Conservation (phyloP, 1,140 invertebrate species). For the Leptonema lineaticorne region DNA sequence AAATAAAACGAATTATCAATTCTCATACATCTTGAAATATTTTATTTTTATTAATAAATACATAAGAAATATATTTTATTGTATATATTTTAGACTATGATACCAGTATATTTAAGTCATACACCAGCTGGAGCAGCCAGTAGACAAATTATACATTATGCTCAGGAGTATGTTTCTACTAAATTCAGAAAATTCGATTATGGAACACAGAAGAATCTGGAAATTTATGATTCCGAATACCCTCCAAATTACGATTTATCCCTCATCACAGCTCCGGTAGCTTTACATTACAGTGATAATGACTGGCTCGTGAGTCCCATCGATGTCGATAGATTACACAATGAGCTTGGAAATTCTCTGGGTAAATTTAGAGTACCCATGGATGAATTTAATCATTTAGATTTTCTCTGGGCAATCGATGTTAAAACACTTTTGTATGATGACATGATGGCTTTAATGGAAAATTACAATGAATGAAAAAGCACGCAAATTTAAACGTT, state of each 20-base stretch:
- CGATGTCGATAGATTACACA: slow-evolving; percentile 60
- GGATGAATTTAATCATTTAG: slow-evolving; percentile 58
- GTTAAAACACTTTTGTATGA: slow-evolving; percentile 52
- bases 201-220: slow-evolving; percentile 46
- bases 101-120: slow-evolving; percentile 75
- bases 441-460: slow-evolving; percentile 50
- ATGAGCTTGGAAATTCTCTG: slow-evolving; percentile 57
- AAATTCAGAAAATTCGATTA: slow-evolving; percentile 47
- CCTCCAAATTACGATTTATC: slow-evolving; percentile 63
- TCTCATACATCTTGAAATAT: not conserved
- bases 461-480: slow-evolving; percentile 41
- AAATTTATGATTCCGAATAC: slow-evolving; percentile 45
- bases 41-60: not conserved
- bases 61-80: not conserved
- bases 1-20: not conserved
- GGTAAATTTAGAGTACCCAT: slow-evolving; percentile 55
- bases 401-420: slow-evolving; percentile 61
- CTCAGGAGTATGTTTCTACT: slow-evolving; percentile 59
- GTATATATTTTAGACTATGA: slow-evolving; percentile 58
- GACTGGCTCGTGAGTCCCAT: slow-evolving; percentile 67
- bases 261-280: slow-evolving; percentile 63
- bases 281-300: slow-evolving; percentile 70
- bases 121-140: slow-evolving; percentile 80
- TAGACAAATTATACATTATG: slow-evolving; percentile 75
- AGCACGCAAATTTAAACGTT: too few species aligned